These are phyloP conservation scores for Astropecten irregularis DNA, from an alignment of 53 echinoderm and acorn worm genomes.

Conservation along the genomic window DNA sequence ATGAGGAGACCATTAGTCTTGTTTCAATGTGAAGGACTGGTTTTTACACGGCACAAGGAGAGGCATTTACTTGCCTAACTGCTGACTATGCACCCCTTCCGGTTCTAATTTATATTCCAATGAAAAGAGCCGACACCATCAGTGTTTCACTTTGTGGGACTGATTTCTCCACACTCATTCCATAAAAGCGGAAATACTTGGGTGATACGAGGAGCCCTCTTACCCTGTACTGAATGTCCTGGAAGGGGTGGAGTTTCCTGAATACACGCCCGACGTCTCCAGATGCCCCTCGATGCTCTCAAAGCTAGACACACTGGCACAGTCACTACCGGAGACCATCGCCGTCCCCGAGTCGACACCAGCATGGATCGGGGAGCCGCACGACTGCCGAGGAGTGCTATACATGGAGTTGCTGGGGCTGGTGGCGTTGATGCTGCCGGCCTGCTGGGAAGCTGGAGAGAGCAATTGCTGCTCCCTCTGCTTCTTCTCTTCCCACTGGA, in stretches of 20 bases:
- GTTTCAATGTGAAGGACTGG: too few relatives aligned
- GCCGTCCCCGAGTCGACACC: slow-evolving; percentile 49
- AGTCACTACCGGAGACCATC: slow-evolving; percentile 71
- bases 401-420: slow-evolving; percentile 30
- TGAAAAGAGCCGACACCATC: too few relatives aligned
- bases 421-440: not conserved
- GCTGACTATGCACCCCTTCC: too few relatives aligned
- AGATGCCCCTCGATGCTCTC: slow-evolving; percentile 93
- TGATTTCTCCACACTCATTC: too few relatives aligned
- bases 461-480: slow-evolving; percentile 46
- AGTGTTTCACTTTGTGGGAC: too few relatives aligned
- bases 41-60: too few relatives aligned
- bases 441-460: not conserved
- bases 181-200: too few relatives aligned
- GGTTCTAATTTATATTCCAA: too few relatives aligned
- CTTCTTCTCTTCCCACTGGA: slow-evolving; percentile 90
- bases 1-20: too few relatives aligned
- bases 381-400: slow-evolving; percentile 55
- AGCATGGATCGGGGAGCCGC: slow-evolving; percentile 59
- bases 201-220: too few relatives aligned
- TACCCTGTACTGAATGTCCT: slow-evolving; percentile 71
- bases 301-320: slow-evolving; percentile 92
- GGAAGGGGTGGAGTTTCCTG: slow-evolving; percentile 85
- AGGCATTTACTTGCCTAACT: too few relatives aligned
- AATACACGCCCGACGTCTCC: slow-evolving; percentile 63